Evolutionary conservation across 2,888 invertebrate genomes (phyloP).

Genomic region (Philereme vetulata): DNA sequence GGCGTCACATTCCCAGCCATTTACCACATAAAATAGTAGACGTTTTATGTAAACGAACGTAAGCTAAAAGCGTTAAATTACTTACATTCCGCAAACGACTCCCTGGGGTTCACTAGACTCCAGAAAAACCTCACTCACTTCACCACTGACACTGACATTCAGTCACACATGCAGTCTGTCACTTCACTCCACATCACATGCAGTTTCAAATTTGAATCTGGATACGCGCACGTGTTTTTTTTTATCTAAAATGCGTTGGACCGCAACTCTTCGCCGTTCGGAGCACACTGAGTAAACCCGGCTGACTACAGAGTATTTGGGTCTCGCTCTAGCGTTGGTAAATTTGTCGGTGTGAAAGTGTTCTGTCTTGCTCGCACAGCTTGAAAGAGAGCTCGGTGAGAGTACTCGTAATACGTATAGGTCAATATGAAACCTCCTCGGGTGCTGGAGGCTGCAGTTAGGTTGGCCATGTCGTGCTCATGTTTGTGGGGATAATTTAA

Average conservation of each 20-base stretch:
- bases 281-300: constrained; percentile 73
- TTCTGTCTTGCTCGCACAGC: constrained; percentile 60
- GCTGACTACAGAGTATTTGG: constrained; percentile 56
- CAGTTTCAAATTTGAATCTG: constrained; percentile 29
- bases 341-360: constrained; percentile 42
- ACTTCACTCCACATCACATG: constrained; percentile 34
- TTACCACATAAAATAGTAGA: constrained; percentile 9
- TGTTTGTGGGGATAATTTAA: constrained; percentile 32
- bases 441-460: constrained; percentile 81
- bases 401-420: constrained; percentile 82
- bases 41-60: constrained; percentile 4
- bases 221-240: constrained; percentile 50
- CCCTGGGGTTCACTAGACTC: constrained; percentile 10
- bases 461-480: constrained; percentile 55
- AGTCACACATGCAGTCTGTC: constrained; percentile 19
- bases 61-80: constrained; percentile 16
- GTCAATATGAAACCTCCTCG: constrained; percentile 83
- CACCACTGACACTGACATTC: constrained; percentile 21
- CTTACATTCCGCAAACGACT: constrained; percentile 26
- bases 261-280: constrained; percentile 65
- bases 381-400: constrained; percentile 72
- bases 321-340: constrained; percentile 54
- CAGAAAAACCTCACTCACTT: constrained; percentile 13
- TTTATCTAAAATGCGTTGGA: constrained; percentile 47
- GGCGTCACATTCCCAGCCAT: constrained; percentile 5